A percentile compares a stretch with the other conserved stretches of the same genome.
These are phyloP conservation scores for Perognathus longimembris DNA, from an alignment of 2,113 vertebrate genomes.

Conservation along the genomic window DNA sequence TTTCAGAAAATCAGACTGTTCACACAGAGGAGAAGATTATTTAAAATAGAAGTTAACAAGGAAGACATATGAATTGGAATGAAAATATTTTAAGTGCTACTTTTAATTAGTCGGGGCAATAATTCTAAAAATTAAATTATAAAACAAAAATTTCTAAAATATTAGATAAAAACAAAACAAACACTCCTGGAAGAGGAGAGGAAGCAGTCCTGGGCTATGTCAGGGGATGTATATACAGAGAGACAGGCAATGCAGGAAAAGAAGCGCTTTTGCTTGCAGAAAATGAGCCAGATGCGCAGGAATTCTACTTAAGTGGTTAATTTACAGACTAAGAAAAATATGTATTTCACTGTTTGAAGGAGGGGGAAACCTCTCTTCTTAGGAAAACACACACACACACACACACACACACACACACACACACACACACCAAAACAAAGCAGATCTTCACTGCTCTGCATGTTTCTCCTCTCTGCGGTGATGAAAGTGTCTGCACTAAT, in stretches of 20 bases:
- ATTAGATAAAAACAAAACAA: too few relatives aligned
- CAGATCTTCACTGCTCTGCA: constrained; percentile 42
- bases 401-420: not conserved
- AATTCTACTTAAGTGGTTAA: constrained; percentile 65
- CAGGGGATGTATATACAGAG: too few relatives aligned
- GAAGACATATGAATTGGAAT: not conserved
- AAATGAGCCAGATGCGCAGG: not conserved
- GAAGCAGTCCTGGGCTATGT: not conserved
- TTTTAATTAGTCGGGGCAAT: constrained; percentile 34
- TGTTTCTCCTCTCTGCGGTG: constrained; percentile 62
- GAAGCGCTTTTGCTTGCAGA: not conserved
- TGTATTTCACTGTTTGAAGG: constrained; percentile 55
- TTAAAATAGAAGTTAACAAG: not conserved
- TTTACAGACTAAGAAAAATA: constrained; percentile 71
- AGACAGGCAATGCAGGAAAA: not conserved
- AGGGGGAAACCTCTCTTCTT: constrained; percentile 28
- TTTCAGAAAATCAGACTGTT: not conserved
- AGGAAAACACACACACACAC: constrained; percentile 48
- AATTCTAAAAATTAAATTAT: not conserved
- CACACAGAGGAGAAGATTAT: not conserved
- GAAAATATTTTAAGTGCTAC: constrained; percentile 40
- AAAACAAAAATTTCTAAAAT: too few relatives aligned
- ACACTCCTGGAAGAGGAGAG: not conserved
- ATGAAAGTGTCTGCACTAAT: constrained; percentile 77
- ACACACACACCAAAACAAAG: constrained; percentile 55